Evolutionary conservation across 2,797 vertebrate genomes (phyloP).

Genomic region (Merluccius polli): DNA sequence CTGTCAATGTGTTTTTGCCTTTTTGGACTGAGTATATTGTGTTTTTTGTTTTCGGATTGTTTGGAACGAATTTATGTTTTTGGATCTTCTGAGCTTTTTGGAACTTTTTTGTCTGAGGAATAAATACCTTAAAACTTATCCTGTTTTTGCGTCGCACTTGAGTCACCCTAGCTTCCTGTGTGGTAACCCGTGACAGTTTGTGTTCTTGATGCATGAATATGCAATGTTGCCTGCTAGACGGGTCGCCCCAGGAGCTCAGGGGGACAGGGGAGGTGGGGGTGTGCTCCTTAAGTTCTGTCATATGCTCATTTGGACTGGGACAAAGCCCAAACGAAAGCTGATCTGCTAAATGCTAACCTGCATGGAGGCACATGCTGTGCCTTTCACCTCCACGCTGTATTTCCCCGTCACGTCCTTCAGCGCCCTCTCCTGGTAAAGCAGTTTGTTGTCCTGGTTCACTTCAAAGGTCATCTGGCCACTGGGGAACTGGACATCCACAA

Average conservation of each 20-base stretch:
- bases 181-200: too few relatives aligned
- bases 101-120: too few relatives aligned
- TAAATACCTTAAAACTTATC: too few relatives aligned
- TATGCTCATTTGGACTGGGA: not conserved
- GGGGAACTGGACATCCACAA: slow-evolving; percentile 63
- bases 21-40: too few relatives aligned
- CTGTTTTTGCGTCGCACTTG: too few relatives aligned
- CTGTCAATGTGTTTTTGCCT: too few relatives aligned
- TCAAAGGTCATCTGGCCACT: slow-evolving; percentile 59
- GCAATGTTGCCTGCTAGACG: not conserved
- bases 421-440: slow-evolving; percentile 75
- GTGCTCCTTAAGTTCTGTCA: not conserved
- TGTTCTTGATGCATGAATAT: not conserved
- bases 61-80: too few relatives aligned
- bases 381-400: slow-evolving; percentile 68
- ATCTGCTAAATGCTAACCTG: slow-evolving; percentile 69
- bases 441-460: slow-evolving; percentile 72
- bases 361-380: slow-evolving; percentile 66
- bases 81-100: too few relatives aligned
- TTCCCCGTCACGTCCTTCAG: slow-evolving; percentile 57
- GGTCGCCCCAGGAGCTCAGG: not conserved
- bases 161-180: too few relatives aligned
- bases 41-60: too few relatives aligned
- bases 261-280: not conserved
- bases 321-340: not conserved